These are phyloP conservation scores for Brachirus orientalis DNA, from an alignment of 2,113 vertebrate species.

Conservation along the genomic window DNA sequence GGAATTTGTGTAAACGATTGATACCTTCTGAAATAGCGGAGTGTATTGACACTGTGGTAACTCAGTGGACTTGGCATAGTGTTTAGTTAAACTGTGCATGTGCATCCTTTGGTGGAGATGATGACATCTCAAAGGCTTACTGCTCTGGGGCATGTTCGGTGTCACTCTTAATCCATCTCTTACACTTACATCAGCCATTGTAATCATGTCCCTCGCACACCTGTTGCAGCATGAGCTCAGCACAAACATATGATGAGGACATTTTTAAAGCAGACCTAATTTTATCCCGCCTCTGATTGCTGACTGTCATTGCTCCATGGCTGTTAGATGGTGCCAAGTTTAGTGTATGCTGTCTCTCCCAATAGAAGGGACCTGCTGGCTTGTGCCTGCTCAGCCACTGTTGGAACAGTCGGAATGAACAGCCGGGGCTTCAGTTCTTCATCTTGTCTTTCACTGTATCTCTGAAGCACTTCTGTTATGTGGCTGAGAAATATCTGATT, in stretches of 20 bases:
- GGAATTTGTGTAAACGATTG: too few relatives aligned
- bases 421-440: slow-evolving; percentile 3
- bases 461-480: slow-evolving; percentile 2
- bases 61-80: too few relatives aligned
- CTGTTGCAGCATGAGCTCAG: slow-evolving; percentile 74
- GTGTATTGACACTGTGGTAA: too few relatives aligned
- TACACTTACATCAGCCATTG: slow-evolving; percentile 66
- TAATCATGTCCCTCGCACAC: slow-evolving; percentile 57
- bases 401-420: slow-evolving; percentile 25
- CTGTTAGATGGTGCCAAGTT: slow-evolving; percentile 60
- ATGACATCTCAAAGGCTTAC: neutral
- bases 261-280: slow-evolving; percentile 70
- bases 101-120: neutral
- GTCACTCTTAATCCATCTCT: slow-evolving; percentile 42
- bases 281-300: slow-evolving; percentile 71
- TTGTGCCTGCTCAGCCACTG: slow-evolving; percentile 7
- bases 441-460: neutral
- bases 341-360: slow-evolving; percentile 48
- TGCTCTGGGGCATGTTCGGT: slow-evolving; percentile 17
- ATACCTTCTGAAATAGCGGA: too few relatives aligned
- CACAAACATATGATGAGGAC: slow-evolving; percentile 67
- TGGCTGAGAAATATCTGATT: neutral
- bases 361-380: slow-evolving; percentile 47
- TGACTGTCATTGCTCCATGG: slow-evolving; percentile 43
- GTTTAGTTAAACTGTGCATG: neutral